These are phyloP conservation scores for Tyrannus savana DNA, from an alignment of 2,113 vertebrate species.

Conservation along the genomic window DNA sequence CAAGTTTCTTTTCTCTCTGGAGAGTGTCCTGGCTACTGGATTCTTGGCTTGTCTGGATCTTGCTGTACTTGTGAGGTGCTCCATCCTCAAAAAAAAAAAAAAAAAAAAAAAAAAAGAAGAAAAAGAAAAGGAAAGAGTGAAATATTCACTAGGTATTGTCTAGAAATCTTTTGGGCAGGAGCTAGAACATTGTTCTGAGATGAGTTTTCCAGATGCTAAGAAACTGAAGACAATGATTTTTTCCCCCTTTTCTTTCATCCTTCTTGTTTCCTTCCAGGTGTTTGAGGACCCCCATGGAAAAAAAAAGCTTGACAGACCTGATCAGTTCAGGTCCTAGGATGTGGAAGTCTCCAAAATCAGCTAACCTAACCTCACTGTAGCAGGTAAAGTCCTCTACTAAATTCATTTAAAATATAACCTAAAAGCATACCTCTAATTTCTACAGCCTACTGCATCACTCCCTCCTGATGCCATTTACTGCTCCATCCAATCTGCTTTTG, in stretches of 20 bases:
- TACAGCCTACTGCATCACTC: not conserved
- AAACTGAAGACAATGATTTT: not conserved
- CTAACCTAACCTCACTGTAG: not conserved
- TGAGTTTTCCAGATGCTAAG: not conserved
- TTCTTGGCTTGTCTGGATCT: not conserved
- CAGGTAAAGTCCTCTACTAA: not conserved
- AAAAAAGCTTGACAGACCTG: not conserved
- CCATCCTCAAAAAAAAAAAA: not conserved
- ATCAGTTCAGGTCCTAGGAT: not conserved
- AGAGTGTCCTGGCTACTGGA: not conserved
- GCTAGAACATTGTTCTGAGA: not conserved
- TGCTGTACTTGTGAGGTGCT: not conserved
- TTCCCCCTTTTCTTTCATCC: not conserved
- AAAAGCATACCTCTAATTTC: not conserved
- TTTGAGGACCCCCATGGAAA: not conserved
- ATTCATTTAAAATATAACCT: not conserved
- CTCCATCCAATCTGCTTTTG: not conserved
- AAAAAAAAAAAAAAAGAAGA: not conserved
- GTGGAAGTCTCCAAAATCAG: not conserved
- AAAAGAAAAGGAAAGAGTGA: not conserved
- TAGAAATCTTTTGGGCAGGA: not conserved
- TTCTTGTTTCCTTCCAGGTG: not conserved
- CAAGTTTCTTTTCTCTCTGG: not conserved
- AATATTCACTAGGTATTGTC: not conserved
- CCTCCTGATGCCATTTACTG: not conserved